These are phyloP conservation scores for Oscheius onirici DNA, from an alignment of 2,888 invertebrate genomes.

Conservation along the genomic window DNA sequence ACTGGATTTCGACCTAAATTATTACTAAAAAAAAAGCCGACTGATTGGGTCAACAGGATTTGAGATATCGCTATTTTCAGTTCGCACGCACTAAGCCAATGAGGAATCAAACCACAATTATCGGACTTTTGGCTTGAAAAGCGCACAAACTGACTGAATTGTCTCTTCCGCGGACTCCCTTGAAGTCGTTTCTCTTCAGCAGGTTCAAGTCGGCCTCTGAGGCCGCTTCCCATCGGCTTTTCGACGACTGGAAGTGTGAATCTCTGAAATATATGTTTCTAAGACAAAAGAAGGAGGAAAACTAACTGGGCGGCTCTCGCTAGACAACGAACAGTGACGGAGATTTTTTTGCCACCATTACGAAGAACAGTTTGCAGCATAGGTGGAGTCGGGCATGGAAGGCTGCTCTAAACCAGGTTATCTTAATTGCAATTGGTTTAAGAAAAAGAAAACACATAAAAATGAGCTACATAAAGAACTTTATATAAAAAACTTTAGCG, in stretches of 20 bases:
- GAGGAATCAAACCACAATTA: too few species aligned
- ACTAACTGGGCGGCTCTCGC: neutral
- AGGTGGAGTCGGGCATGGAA: neutral
- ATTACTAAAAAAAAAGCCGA: too few species aligned
- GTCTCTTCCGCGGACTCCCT: neutral
- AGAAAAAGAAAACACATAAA: too few species aligned
- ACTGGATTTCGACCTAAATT: neutral
- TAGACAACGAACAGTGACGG: neutral
- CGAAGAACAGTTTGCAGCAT: constrained; percentile 1
- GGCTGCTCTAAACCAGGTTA: too few species aligned
- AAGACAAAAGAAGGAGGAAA: neutral
- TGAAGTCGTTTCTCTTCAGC: neutral
- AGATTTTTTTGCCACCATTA: neutral
- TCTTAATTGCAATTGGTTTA: too few species aligned
- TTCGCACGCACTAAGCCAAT: too few species aligned
- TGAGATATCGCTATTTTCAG: too few species aligned
- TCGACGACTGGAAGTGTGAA: neutral
- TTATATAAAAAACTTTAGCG: too few species aligned
- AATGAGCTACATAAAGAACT: too few species aligned
- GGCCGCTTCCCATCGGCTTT: neutral
- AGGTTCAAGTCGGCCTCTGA: constrained; percentile 1
- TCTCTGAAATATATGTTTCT: neutral
- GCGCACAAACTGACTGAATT: neutral
- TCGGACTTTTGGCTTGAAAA: too few species aligned
- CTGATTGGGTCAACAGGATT: neutral